A percentile compares a stretch with the other conserved stretches of the same genome.
phyloP scores from a whole-genome alignment of 30 jellyfish, hydroid and myxozoan species.

The Aurelia aurita complex sp. Pacific region DNA sequence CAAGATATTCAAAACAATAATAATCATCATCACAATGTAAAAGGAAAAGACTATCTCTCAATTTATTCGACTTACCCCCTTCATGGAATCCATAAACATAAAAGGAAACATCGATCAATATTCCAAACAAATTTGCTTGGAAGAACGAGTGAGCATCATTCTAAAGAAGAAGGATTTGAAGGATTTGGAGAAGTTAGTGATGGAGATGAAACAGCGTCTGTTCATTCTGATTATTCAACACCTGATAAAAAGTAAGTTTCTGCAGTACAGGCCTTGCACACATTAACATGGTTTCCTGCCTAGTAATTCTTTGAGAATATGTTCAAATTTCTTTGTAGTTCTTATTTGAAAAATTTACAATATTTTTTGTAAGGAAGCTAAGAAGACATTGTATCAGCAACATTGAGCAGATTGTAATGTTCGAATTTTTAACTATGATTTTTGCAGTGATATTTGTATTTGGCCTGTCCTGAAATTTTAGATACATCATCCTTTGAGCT shows the following conservation, averaged over 20 bases:
- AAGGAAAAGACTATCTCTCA: constrained; percentile 55
- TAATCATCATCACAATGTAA: constrained; percentile 29
- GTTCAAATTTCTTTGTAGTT: no score
- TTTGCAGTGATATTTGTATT: no score
- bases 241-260: constrained; percentile 37
- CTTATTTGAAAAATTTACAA: no score
- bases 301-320: no score
- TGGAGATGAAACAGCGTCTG: constrained; percentile 61
- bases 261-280: neutral
- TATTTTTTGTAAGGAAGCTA: no score
- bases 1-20: constrained; percentile 15
- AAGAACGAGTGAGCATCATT: constrained; percentile 61
- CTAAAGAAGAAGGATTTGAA: constrained; percentile 96
- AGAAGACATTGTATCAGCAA: no score
- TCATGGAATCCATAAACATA: constrained; percentile 82
- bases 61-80: constrained; percentile 96
- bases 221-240: constrained; percentile 67
- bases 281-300: no score
- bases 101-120: constrained; percentile 56
- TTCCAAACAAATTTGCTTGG: constrained; percentile 68
- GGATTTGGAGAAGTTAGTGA: constrained; percentile 88
- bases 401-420: no score
- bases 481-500: no score
- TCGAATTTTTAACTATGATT: no score
- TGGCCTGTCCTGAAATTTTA: no score